A percentile compares a stretch with the other conserved stretches of the same genome.
Evolutionary conservation across 1,140 invertebrate genomes (phyloP).

Genomic region (Meloidogyne exigua): DNA sequence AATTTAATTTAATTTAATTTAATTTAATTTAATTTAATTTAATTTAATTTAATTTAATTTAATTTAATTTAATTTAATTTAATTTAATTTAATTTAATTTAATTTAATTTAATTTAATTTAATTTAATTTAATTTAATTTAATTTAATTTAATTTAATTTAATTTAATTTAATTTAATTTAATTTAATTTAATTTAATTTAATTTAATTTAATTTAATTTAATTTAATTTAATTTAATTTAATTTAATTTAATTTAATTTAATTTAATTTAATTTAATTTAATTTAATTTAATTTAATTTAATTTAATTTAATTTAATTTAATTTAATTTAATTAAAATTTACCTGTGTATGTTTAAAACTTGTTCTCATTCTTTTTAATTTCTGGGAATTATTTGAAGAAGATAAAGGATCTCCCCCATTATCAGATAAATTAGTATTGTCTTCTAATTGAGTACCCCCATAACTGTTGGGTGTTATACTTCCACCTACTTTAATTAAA

Average conservation of each 20-base stretch:
- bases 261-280: not conserved
- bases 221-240: not conserved
- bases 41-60: not conserved
- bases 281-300: not conserved
- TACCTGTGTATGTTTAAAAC: slow-evolving; percentile 56
- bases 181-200: not conserved
- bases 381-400: slow-evolving; percentile 23
- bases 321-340: not conserved
- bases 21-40: not conserved
- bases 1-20: not conserved
- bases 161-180: not conserved
- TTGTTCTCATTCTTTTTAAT: slow-evolving; percentile 59
- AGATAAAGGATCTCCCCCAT: slow-evolving; percentile 19
- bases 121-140: not conserved
- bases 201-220: not conserved
- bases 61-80: not conserved
- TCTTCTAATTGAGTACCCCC: not conserved
- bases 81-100: not conserved
- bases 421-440: slow-evolving; percentile 15
- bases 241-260: not conserved
- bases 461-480: not conserved
- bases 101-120: not conserved
- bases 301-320: not conserved
- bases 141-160: not conserved
- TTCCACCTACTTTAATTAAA: not conserved